Evolutionary conservation across 2,888 invertebrate genomes (phyloP).

Genomic region (Metellina segmentata): DNA sequence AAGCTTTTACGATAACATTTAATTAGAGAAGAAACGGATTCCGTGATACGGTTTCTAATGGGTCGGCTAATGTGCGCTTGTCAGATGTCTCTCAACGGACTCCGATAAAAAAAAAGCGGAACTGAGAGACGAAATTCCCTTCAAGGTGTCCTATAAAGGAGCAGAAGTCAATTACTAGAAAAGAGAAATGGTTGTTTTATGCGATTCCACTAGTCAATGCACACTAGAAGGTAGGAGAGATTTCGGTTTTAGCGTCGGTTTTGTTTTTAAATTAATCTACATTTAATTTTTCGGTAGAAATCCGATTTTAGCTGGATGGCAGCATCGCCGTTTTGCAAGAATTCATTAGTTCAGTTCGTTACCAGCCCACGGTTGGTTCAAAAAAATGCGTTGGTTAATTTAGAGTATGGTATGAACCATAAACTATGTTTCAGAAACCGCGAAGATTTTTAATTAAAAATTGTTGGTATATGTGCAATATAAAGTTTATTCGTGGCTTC

Average conservation of each 20-base stretch:
- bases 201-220: neutral
- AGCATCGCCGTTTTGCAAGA: neutral
- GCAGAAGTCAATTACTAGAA: constrained; percentile 6
- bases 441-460: neutral
- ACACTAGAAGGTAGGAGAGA: neutral
- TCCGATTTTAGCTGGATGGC: neutral
- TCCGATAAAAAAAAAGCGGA: neutral
- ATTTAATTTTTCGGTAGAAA: neutral
- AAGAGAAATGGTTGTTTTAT: constrained; percentile 30
- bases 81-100: constrained; percentile 3
- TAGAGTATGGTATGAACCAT: neutral
- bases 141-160: neutral
- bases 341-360: neutral
- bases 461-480: neutral
- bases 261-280: neutral
- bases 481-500: neutral
- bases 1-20: constrained; percentile 36
- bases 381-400: neutral
- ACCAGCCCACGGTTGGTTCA: neutral
- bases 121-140: neutral
- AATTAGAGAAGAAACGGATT: constrained; percentile 12
- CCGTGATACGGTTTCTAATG: constrained; percentile 20
- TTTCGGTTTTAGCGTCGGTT: too few relatives aligned
- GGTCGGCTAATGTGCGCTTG: constrained; percentile 1
- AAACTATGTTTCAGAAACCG: neutral